Evolutionary conservation across 2,113 vertebrate species (phyloP), one percentile per base, ranked within the genome.

Genomic region (Pyxicephalus adspersus): DNA sequence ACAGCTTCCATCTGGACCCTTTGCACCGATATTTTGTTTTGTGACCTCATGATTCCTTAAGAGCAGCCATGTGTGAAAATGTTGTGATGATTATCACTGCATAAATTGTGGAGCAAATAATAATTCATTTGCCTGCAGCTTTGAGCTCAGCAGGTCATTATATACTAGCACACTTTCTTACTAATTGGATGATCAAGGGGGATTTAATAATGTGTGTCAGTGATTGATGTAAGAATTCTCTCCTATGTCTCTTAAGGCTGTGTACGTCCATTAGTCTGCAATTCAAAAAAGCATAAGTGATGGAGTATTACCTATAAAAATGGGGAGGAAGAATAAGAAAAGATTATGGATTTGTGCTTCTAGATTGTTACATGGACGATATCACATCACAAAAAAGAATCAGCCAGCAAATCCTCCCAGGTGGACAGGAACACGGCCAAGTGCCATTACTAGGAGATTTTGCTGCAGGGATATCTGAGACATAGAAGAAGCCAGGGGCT

Each of bases 131-230:
- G 26, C n/a, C 54, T 19, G 31, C 28, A 73, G 8, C 4, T 9
- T 73, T 57, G 11, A 34, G 17, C 26, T 13, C 20, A 65, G 70
- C 5, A 60, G 65, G 84, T 23, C 4, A 6, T 3, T 65, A 83
- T 85, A 19, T 25, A 57, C 64, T 64, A 80, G 2, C 16, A 4
- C 1, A 5, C 20, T 2, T 83, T 80, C 52, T 71, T 65, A 2
- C 23, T 77, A 4, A 28, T 1, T 7, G 65, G 68, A 19, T 25
- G n/a, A 76, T 74, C 16, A 0, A 51, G 17, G 28, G 64, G 51
- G 76, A 67, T 23, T 78, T 58, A 67, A 66, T 75, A 76, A 22
- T 55, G 8, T 2, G 0, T 16, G 0, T 15, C 0, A 0, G 11
- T 60, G 70, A n/a, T 26, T 0, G 1, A 1, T 83, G 45, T 4